These are phyloP conservation scores for Scaptomyza reducta DNA, from an alignment of 2,888 invertebrate species.

Conservation along the genomic window DNA sequence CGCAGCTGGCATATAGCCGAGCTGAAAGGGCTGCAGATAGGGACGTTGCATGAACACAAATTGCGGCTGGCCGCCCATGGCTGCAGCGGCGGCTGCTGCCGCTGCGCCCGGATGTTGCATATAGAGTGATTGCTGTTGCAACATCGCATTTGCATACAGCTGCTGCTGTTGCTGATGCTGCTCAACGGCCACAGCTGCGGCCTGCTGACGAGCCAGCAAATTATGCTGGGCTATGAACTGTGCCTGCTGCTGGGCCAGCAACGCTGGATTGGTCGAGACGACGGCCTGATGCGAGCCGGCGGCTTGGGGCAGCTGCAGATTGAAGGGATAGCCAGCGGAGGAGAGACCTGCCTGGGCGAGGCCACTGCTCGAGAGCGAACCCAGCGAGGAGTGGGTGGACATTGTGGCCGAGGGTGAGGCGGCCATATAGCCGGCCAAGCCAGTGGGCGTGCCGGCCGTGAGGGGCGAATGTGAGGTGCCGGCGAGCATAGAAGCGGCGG, in stretches of 20 bases:
- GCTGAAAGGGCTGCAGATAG: conserved; percentile 82
- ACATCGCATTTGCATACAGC: conserved; percentile 77
- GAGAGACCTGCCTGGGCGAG: conserved; percentile 53
- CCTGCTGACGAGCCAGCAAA: conserved; percentile 88
- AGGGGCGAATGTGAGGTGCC: conserved; percentile 40
- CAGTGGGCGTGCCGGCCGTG: conserved; percentile 43
- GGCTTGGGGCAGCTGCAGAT: conserved; percentile 81
- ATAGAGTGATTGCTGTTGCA: conserved; percentile 72
- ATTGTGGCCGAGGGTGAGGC: conserved; percentile 57
- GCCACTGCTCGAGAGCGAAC: conserved; percentile 49
- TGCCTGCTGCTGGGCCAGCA: conserved; percentile 86
- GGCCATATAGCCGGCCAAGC: conserved; percentile 56
- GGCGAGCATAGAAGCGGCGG: conserved; percentile 43
- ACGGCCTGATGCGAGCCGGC: conserved; percentile 54
- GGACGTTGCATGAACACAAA: conserved; percentile 83
- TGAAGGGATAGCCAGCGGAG: conserved; percentile 73
- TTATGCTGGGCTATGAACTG: conserved; percentile 89
- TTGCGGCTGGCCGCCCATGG: conserved; percentile 81
- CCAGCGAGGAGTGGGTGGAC: conserved; percentile 52
- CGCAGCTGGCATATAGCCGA: conserved; percentile 73
- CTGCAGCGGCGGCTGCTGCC: conserved; percentile 58
- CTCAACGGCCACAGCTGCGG: conserved; percentile 85
- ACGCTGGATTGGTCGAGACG: conserved; percentile 78
- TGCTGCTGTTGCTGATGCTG: conserved; percentile 73
- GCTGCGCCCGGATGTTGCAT: conserved; percentile 73